A percentile compares a stretch with the other conserved stretches of the same genome.
Evolutionary conservation across 1,140 invertebrate species (phyloP).

Genomic region (Drosophila sturtevanti): DNA sequence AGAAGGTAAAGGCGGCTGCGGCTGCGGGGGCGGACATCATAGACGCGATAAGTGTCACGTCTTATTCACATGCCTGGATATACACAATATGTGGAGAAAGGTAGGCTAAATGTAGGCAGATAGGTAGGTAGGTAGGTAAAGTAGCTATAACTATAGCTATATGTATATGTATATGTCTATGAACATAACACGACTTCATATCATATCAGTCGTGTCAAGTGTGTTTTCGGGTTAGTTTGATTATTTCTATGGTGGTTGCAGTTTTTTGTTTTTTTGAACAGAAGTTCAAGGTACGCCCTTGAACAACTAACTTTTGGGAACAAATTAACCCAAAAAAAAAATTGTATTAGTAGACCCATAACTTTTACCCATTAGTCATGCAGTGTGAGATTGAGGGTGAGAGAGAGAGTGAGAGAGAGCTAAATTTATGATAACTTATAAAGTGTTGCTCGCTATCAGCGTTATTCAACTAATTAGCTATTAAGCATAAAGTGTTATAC

Average conservation of each 20-base stretch:
- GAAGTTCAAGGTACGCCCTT: conserved; percentile 35
- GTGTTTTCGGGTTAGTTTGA: conserved; percentile 36
- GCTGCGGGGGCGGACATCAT: background rate
- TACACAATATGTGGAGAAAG: conserved; percentile 18
- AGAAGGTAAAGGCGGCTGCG: no score
- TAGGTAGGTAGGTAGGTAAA: no score
- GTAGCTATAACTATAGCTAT: background rate
- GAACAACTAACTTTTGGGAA: background rate
- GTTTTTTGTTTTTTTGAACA: background rate
- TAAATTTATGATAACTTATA: background rate
- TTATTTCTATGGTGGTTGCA: background rate
- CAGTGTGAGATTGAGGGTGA: background rate
- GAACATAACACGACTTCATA: conserved; percentile 13
- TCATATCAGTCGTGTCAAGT: conserved; percentile 49
- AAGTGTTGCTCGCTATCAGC: background rate
- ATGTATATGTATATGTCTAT: background rate
- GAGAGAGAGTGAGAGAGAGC: background rate
- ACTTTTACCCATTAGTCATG: background rate
- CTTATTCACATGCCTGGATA: conserved; percentile 62
- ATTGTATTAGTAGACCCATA: background rate
- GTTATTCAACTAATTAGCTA: background rate
- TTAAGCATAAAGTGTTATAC: background rate
- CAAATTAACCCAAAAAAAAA: background rate
- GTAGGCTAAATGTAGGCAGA: background rate
- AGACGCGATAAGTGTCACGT: conserved; percentile 53